Percentiles rank a stretch among this genome's conserved stretches.
Conservation (phyloP, 2,888 invertebrate genomes). For the Hemistola chrysoprasaria region DNA sequence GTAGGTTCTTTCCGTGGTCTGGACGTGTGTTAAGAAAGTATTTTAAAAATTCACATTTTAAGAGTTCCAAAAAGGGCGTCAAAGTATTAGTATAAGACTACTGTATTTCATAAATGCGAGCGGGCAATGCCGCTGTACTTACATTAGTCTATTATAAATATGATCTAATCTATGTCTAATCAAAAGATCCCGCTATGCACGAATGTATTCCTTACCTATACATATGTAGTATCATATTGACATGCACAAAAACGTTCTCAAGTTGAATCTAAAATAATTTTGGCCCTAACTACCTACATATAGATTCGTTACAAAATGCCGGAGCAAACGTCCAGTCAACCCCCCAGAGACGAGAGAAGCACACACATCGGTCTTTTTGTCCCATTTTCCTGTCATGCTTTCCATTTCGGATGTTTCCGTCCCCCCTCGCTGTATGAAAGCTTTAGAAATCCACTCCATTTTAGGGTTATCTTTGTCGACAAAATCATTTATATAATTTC, state of each 20-base stretch:
- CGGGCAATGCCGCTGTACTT: too few relatives aligned
- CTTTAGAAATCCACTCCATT: conserved; percentile 15
- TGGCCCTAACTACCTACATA: conserved; percentile 11
- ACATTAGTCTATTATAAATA: too few relatives aligned
- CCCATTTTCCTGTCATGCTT: conserved; percentile 65
- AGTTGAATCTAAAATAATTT: conserved; percentile 24
- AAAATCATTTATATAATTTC: background rate
- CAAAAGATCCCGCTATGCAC: too few relatives aligned
- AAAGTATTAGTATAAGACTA: too few relatives aligned
- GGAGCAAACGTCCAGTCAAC: conserved; percentile 37
- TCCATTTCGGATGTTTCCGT: conserved; percentile 58
- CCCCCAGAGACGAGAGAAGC: conserved; percentile 54
- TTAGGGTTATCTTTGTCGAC: conserved; percentile 5
- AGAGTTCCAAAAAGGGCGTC: too few relatives aligned
- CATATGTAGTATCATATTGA: too few relatives aligned
- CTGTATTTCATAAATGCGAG: too few relatives aligned
- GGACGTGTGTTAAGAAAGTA: too few relatives aligned
- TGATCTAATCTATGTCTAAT: too few relatives aligned
- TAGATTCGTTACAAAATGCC: conserved; percentile 32
- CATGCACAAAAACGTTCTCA: conserved; percentile 22
- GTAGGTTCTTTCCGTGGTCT: too few relatives aligned
- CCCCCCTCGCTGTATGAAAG: conserved; percentile 35
- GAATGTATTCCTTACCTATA: too few relatives aligned
- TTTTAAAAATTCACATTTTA: too few relatives aligned
- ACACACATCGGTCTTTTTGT: conserved; percentile 61